Percentiles rank a stretch among this genome's conserved stretches.
Evolutionary conservation across 2,113 vertebrate genomes (phyloP).

Genomic region (Grammomys surdaster): DNA sequence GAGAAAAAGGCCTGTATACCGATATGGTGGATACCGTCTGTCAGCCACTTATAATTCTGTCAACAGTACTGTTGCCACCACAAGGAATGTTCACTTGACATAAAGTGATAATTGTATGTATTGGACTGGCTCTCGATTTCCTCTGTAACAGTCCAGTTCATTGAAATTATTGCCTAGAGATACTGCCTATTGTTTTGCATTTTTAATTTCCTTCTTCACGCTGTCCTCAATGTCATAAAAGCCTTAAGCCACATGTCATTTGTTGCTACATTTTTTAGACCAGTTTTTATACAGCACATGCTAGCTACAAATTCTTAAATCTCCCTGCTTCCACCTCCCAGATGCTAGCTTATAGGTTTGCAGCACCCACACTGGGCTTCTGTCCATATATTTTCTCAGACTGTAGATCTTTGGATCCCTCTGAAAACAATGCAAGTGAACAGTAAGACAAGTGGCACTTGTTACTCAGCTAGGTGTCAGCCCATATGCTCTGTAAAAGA

Average conservation of each 20-base stretch:
- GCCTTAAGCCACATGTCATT: background rate
- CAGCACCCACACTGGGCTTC: background rate
- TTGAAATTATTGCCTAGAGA: conserved; percentile 38
- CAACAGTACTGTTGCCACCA: background rate
- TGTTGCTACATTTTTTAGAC: background rate
- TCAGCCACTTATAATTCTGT: background rate
- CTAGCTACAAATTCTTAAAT: background rate
- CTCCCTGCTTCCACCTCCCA: background rate
- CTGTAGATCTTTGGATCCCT: background rate
- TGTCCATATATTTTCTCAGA: background rate
- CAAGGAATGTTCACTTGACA: background rate
- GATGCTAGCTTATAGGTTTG: background rate
- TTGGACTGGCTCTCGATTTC: background rate
- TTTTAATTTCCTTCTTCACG: conserved; percentile 44
- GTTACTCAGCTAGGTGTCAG: background rate
- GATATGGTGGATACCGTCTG: background rate
- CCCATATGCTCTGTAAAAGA: background rate
- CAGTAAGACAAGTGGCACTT: background rate
- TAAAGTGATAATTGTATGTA: background rate
- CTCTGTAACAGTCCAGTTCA: background rate
- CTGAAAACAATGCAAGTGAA: background rate
- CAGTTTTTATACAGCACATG: background rate
- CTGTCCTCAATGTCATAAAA: background rate
- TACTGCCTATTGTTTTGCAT: background rate
- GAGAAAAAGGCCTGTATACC: background rate